Base-by-base conservation (phyloP, 2,797 vertebrate genomes). In the Sebastes ruberrimus region DNA sequence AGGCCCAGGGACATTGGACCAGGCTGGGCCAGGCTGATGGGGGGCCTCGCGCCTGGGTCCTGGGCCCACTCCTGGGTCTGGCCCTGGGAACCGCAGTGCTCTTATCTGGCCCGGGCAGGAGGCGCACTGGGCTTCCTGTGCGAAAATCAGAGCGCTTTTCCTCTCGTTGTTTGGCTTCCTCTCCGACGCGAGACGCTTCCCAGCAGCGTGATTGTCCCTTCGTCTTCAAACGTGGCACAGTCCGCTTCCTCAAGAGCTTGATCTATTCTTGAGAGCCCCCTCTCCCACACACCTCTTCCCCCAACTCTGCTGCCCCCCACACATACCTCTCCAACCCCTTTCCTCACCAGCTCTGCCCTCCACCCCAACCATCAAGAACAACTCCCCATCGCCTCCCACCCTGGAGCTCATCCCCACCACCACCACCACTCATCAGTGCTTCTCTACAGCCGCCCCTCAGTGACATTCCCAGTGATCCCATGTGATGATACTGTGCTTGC, bases 101-200 rank as follows among this genome's bases (percentile, higher is more conserved):
- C 98, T 99, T 99, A 99, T 99, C 98, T 99, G 89, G 86, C 96
- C 96, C 81, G 94, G 97, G 97, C 98, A 99, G 98, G 97, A 99
- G 98, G 97, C 96, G 95, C 97, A 95, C 93, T 96, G 93, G 96
- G 96, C 96, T 99, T 99, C 98, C 98, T 99, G 98, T 99, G 96
- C 97, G 94, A 99, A 96, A 99, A 99, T 98, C 97, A 98, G 96
- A 97, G 97, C 94, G 96, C 97, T 96, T 98, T 99, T 99, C 98
- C 98, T 99, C 98, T 98, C 94, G 97, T 99, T 99, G 98, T 99
- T 99, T 98, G 95, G 96, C 97, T 99, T 99, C 98, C 98, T 98
- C 97, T 94, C 90, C 97, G 96, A 96, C 95, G 96, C 95, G 96
- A 98, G 98, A 98, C 96, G 95, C 97, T 99, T 99, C 98, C 98